phyloP scores from a whole-genome alignment of 2,797 vertebrate species.

The Sparus aurata region DNA sequence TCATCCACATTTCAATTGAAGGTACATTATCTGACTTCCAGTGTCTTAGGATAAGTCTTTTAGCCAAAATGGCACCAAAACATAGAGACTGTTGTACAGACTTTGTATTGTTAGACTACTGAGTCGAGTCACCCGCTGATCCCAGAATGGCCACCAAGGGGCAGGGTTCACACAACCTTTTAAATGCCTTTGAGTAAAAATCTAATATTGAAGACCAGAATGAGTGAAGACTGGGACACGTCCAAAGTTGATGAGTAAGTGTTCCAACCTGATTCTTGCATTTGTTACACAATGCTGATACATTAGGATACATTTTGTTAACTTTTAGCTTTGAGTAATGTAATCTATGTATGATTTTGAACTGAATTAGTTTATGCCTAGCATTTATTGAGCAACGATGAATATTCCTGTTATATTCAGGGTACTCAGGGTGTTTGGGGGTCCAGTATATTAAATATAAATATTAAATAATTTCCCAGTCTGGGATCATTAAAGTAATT shows the following conservation, averaged over 20 bases:
- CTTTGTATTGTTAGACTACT: conserved; percentile 1
- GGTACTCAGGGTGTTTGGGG: no score
- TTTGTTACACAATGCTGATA: no score
- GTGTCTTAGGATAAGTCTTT: conserved; percentile 1
- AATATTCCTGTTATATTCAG: no score
- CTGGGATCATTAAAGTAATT: no score
- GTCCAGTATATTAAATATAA: no score
- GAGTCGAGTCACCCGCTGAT: neutral
- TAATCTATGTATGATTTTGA: conserved; percentile 6
- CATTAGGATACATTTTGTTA: no score
- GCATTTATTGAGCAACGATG: neutral
- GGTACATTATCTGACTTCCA: conserved; percentile 15
- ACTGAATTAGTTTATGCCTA: conserved; percentile 11
- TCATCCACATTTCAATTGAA: no score
- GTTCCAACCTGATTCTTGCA: no score
- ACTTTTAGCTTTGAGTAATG: no score
- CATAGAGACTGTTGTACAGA: neutral
- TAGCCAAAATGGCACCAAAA: conserved; percentile 7
- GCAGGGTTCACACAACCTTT: neutral
- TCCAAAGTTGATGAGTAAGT: no score
- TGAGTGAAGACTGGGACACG: no score
- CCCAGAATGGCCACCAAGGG: conserved; percentile 10
- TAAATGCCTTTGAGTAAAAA: conserved; percentile 13
- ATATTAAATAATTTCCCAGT: no score
- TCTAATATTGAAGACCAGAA: conserved; percentile 18